Conservation (phyloP, 2,888 invertebrate genomes). For the Rotaria macrura region DNA sequence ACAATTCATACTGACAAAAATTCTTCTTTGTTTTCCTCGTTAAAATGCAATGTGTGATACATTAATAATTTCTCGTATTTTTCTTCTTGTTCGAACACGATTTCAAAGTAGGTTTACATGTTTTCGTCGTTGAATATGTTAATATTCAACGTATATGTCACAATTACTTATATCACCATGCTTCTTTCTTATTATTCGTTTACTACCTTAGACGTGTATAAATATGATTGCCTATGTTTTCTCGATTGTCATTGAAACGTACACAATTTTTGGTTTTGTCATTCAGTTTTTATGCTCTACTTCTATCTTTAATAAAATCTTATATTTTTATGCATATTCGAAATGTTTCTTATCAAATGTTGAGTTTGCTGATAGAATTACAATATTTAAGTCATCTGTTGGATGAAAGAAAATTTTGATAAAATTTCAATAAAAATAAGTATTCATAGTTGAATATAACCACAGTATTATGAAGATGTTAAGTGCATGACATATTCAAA, state of each 20-base stretch:
- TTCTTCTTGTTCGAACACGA: not conserved
- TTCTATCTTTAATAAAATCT: not conserved
- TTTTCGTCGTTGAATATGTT: not conserved
- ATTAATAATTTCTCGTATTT: not conserved
- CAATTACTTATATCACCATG: not conserved
- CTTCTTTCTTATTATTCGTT: not conserved
- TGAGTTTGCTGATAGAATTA: too few relatives aligned
- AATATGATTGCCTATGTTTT: not conserved
- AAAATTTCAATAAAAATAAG: too few relatives aligned
- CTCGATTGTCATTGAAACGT: not conserved
- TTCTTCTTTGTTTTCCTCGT: too few relatives aligned
- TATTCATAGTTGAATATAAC: too few relatives aligned
- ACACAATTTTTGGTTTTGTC: not conserved
- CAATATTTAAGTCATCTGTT: too few relatives aligned
- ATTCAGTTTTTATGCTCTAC: not conserved
- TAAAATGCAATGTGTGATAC: not conserved
- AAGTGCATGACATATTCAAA: too few relatives aligned
- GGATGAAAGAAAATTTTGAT: too few relatives aligned
- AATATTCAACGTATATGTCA: not conserved
- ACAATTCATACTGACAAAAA: too few relatives aligned
- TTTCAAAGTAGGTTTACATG: not conserved
- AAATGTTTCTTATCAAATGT: not conserved
- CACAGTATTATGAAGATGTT: too few relatives aligned
- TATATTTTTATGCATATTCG: not conserved
- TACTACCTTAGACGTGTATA: not conserved